These are phyloP conservation scores for Siniperca knerii DNA, from an alignment of 2,113 vertebrate species.

Conservation along the genomic window DNA sequence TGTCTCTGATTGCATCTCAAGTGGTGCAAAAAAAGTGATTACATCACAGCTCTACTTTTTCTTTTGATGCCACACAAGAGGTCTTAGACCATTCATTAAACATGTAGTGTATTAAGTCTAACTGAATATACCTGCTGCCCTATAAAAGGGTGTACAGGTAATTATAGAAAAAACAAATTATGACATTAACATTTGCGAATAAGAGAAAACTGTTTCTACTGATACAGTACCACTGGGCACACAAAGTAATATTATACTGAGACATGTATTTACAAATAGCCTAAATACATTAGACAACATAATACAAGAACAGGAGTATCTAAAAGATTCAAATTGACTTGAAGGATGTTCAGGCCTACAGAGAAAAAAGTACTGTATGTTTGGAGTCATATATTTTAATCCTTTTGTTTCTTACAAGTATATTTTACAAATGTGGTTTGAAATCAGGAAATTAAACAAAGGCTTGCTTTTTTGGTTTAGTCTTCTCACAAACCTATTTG, in stretches of 20 bases:
- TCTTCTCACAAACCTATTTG: not conserved
- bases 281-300: not conserved
- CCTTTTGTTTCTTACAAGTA: not conserved
- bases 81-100: not conserved
- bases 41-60: slow-evolving; percentile 8
- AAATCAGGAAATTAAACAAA: not conserved
- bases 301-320: not conserved
- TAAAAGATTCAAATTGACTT: not conserved
- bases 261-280: not conserved
- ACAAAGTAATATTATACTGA: not conserved
- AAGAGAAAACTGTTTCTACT: not conserved
- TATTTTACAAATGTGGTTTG: not conserved
- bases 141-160: not conserved
- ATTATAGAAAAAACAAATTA: not conserved
- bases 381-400: not conserved
- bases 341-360: not conserved
- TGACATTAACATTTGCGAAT: not conserved
- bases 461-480: not conserved
- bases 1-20: slow-evolving; percentile 32
- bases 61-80: slow-evolving; percentile 7
- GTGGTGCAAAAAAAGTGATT: slow-evolving; percentile 25
- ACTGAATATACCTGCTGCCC: not conserved
- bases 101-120: not conserved
- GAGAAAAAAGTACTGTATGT: no score
- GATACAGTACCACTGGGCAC: not conserved